Base-by-base conservation (phyloP, 2,888 invertebrate genomes). In the Tridacna gigas region DNA sequence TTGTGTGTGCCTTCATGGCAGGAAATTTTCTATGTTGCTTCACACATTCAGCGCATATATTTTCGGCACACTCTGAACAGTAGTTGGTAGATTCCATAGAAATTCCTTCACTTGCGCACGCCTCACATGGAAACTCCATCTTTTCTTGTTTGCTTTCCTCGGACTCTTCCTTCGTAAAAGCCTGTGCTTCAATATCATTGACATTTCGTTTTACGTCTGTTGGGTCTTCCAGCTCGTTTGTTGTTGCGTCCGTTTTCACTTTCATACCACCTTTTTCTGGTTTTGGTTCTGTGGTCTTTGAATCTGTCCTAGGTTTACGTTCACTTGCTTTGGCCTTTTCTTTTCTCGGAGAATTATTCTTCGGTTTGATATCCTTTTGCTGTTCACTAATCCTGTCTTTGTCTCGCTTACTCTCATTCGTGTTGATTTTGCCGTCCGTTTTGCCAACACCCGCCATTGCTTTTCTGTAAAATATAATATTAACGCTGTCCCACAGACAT, bases 11-110 rank as follows among this genome's bases (percentile, higher is more conserved):
- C 60, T 69, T 79, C 83, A 83, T 83, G 4, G 83, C 47, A 2
- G 81, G 74, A 66, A 83, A 86, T 51, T 86, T 86, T n/a, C 73
- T 25, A 45, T 86, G 86, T 28, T 86, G 83, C 37, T 86, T 81
- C 0, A 86, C 81, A 37, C 86, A 86, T n/a, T 79, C 74, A 9
- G 74, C 77, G 65, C 86, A 86, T 12, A 86, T 66, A 65, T 83
- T 83, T 20, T 86, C 83, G 12, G 66, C 83, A 63, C 86, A 86
- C 66, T 86, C 86, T 25, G 74, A n/a, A 56, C 86, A 86, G 67
- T 74, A 86, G 37, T 83, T 86, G 9, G 79, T 83, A 12, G 86
- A 79, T 60, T 83, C 83, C 9, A 79, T 48, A 20, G 51, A 77
- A 15, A 48, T 69, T 7, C 66, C 77, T 47, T 75, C 75, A n/a